Evolutionary conservation across 2,888 invertebrate species (phyloP).

Genomic region (Lasioglossum zephyrum): DNA sequence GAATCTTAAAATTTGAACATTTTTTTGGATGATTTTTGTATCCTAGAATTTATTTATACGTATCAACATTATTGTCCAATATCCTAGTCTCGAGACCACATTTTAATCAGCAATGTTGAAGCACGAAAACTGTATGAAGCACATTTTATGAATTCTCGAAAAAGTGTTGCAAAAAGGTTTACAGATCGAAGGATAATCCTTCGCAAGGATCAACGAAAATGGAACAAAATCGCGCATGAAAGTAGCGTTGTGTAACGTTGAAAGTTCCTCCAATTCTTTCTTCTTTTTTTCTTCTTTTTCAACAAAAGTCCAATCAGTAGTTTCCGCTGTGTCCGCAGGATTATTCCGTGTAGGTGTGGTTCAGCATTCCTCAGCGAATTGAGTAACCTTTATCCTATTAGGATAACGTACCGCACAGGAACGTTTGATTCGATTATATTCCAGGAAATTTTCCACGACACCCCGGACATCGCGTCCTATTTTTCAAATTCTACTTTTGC

Average conservation of each 20-base stretch:
- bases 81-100: background rate
- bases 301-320: background rate
- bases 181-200: background rate
- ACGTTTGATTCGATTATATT: background rate
- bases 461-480: background rate
- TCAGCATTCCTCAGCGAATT: background rate
- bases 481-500: background rate
- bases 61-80: background rate
- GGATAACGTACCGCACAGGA: background rate
- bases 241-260: constrained; percentile 17
- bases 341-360: background rate
- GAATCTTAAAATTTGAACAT: background rate
- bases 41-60: background rate
- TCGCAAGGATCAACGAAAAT: background rate
- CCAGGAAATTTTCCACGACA: background rate
- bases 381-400: background rate
- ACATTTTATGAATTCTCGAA: background rate
- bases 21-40: background rate
- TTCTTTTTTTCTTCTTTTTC: background rate
- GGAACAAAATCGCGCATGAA: constrained; percentile 8
- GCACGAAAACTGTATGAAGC: background rate
- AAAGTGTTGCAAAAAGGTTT: background rate
- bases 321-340: background rate
- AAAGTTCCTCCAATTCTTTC: constrained; percentile 45
- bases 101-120: background rate